Evolutionary conservation across 2,113 vertebrate genomes (phyloP).

Genomic region (Panurus biarmicus): DNA sequence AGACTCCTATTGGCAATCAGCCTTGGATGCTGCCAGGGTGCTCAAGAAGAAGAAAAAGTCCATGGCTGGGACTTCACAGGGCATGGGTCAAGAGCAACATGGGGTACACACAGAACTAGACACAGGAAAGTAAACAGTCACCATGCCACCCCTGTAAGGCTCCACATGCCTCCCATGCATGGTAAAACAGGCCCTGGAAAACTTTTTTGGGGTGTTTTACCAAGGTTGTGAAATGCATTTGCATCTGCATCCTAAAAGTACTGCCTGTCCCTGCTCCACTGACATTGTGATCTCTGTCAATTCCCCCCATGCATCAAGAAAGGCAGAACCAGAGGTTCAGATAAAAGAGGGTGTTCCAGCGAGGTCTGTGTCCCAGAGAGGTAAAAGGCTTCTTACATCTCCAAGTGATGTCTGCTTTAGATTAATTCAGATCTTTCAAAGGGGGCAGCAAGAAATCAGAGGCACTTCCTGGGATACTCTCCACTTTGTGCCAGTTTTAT

Average conservation of each 20-base stretch:
- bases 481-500: not conserved
- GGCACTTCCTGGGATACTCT: slow-evolving; percentile 33
- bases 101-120: not conserved
- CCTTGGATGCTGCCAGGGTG: not conserved
- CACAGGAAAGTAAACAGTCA: not conserved
- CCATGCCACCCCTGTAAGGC: not conserved
- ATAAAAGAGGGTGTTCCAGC: not conserved
- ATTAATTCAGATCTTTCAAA: slow-evolving; percentile 32
- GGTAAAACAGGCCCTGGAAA: not conserved
- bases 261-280: not conserved
- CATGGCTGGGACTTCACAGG: not conserved
- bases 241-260: not conserved
- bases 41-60: not conserved
- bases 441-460: slow-evolving; percentile 31
- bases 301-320: not conserved
- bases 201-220: not conserved
- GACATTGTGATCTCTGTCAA: not conserved
- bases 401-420: slow-evolving; percentile 18
- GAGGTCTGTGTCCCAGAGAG: not conserved
- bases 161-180: not conserved
- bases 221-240: not conserved
- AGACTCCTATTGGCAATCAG: not conserved
- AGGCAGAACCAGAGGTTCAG: not conserved
- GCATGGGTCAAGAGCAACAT: not conserved
- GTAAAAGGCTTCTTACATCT: slow-evolving; percentile 17